Base-by-base conservation (phyloP, 2,113 vertebrate species). In the Acrocephalus kingi region DNA sequence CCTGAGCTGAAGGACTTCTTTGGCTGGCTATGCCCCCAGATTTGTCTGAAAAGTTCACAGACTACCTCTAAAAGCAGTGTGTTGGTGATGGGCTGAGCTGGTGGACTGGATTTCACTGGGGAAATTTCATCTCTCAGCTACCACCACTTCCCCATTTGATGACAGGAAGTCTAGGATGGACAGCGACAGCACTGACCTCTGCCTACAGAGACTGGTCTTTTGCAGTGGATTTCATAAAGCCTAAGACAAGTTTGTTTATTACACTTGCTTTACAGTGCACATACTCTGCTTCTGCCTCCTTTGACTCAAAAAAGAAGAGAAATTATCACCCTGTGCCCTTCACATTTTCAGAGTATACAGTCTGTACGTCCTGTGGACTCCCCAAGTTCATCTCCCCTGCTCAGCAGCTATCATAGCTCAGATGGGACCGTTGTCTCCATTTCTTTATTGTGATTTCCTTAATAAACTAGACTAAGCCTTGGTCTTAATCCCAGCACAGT, bases 301-400 rank as follows among this genome's bases (percentile, higher is more conserved):
- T 62, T 55, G 46, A 66, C 37, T 51, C 86, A 39, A 69, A 76
- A 48, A 45, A 46, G 7, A 43, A 56, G 30, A 66, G 31, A 63
- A 69, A 78, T 61, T 31, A 1, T 18, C 33, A 33, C 30, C 8
- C 12, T 54, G 17, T 9, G 4, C 13, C 24, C 21, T 75, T 52
- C 35, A 52, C 1, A 41, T 35, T 41, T 1, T 0, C 35, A 72
- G n/a, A 10, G 11, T 22, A 39, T 7, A 1, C 8, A 81, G 10
- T 13, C 13, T 68, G 23, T 68, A 45, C 14, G 9, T 30, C 51
- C 24, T 28, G 10, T 54, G 68, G 6, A 12, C 14, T 46, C 23
- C 15, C 7, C 12, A 62, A 3, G 28, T 13, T 88, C 46, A 69
- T 12, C 10, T 71, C 67, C 49, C 73, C 24, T 52, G 15, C 13